Percentiles rank a stretch among this genome's conserved stretches.
These are phyloP conservation scores for Nemotelus pantherinus DNA, from an alignment of 2,888 invertebrate species.

Conservation along the genomic window DNA sequence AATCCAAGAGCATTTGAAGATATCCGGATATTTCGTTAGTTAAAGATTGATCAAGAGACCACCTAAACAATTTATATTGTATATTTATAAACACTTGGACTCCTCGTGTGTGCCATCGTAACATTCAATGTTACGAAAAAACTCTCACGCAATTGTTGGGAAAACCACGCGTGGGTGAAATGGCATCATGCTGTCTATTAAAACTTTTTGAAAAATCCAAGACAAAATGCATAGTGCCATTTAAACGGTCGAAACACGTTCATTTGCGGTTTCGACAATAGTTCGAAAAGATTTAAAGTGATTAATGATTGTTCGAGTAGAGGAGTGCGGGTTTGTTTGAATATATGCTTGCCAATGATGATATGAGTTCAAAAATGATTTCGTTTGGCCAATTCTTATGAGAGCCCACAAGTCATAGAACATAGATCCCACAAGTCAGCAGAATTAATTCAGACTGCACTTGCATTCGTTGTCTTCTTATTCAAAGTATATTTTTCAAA, in stretches of 20 bases:
- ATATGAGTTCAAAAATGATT: no score
- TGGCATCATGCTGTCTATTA: constrained; percentile 41
- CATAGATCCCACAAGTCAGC: no score
- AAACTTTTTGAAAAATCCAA: constrained; percentile 1
- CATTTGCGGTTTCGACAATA: constrained; percentile 29
- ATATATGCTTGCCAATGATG: no score
- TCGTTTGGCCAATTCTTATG: no score
- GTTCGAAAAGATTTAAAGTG: not conserved
- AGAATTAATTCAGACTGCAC: no score
- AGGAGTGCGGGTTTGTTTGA: not conserved
- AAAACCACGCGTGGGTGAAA: constrained; percentile 39
- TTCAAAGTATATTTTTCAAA: no score
- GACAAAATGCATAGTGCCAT: constrained; percentile 8
- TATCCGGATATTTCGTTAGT: constrained; percentile 37
- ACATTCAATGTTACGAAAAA: constrained; percentile 15
- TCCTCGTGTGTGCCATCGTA: not conserved
- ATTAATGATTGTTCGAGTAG: not conserved
- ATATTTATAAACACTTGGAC: constrained; percentile 15
- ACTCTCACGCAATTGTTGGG: constrained; percentile 29
- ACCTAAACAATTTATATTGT: not conserved
- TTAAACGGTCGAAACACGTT: constrained; percentile 21
- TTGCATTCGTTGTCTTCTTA: no score
- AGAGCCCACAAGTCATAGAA: no score
- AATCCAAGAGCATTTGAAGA: constrained; percentile 14
- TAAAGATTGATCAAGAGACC: not conserved